These are phyloP conservation scores for Neodon shergylaensis DNA, from an alignment of 2,113 vertebrate species.

Conservation along the genomic window DNA sequence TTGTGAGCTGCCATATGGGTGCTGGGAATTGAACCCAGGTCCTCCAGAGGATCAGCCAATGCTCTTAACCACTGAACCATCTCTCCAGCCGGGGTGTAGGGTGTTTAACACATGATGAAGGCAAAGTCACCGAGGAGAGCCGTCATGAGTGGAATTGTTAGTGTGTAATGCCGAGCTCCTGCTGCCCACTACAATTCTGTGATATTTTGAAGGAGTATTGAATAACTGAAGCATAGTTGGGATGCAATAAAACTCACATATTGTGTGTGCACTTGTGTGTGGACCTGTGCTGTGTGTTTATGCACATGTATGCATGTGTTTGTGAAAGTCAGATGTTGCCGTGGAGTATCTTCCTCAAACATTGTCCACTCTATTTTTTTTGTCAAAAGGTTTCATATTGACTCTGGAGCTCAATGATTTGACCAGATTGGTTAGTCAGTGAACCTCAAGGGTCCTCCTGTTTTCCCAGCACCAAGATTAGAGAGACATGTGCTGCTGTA, in stretches of 20 bases:
- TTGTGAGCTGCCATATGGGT: neutral
- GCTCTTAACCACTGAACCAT: neutral
- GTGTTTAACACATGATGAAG: neutral
- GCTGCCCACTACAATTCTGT: accelerated
- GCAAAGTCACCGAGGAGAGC: accelerated
- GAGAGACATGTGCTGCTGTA: neutral
- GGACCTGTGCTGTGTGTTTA: too few relatives aligned
- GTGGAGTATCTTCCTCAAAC: neutral
- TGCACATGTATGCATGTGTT: neutral
- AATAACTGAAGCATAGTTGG: neutral
- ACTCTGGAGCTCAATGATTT: neutral
- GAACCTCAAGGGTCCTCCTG: neutral
- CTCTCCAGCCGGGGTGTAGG: neutral
- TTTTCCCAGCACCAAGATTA: neutral
- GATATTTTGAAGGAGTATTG: neutral
- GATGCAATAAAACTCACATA: neutral
- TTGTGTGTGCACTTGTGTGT: neutral
- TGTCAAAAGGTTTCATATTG: neutral
- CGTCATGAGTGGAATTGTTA: neutral
- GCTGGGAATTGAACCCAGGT: neutral
- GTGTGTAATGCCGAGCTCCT: accelerated
- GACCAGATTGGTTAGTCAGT: neutral
- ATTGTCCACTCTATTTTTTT: neutral
- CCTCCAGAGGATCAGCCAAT: neutral
- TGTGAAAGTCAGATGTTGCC: neutral